Evolutionary conservation across 2,797 vertebrate species (phyloP), one percentile per base, ranked within the genome.

Genomic region (Rallus crepitans): DNA sequence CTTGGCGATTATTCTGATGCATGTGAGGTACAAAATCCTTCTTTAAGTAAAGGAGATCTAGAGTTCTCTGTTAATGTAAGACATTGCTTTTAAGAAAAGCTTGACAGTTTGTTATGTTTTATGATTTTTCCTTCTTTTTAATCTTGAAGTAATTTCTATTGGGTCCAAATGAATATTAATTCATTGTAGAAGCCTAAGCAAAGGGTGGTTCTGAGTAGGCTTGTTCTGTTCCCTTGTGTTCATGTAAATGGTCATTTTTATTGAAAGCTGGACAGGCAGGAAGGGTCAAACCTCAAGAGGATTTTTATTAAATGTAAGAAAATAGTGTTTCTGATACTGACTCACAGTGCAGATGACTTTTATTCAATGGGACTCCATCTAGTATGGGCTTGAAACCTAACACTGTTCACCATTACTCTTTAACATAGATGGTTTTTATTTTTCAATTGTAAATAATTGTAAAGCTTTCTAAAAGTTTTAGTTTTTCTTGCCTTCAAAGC

Each of bases 21-120:
- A 30, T 89, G 98, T 76, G 97, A 98, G 98, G 98, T 98, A 98
- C 90, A 56, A 21, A 42, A 71, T 81, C 39, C 27, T 81, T 65
- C 42, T 47, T 64, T 53, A 25, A 37, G 20, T 52, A 87, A 73
- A 31, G 23, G 16, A 20, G 60, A 40, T 30, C 40, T 75, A 50
- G 35, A 92, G 16, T 87, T 89, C 89, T 57, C 12, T 72, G 15
- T 76, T 71, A 28, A 15, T 16, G 8, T n/a, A n/a, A 86, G 9
- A 21, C 28, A 52, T 47, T 56, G 53, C 8, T 71, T 20, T 61
- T 82, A 35, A 93, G 73, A 85, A 24, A 16, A 93, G 37, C 71
- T 56, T 92, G 42, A 39, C 45, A 28, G 14, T 93, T 79, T 45
- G 42, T 45, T 68, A 37, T 69, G 23, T 35, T 79, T 35, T 86